Percentiles rank a stretch among this genome's conserved stretches.
phyloP scores from a whole-genome alignment of 2,113 vertebrate species.

The Archilochus colubris region DNA sequence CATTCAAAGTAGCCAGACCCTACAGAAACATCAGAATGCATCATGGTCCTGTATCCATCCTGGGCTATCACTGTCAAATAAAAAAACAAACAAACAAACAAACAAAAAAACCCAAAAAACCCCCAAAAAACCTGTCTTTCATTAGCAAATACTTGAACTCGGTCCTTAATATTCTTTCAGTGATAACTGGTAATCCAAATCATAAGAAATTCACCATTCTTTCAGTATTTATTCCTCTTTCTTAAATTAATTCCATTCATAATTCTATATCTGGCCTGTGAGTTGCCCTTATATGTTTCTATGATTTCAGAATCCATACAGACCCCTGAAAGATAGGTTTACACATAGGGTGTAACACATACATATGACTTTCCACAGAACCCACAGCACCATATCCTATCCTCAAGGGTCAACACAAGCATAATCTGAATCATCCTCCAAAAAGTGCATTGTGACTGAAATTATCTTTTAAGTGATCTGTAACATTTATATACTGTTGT shows the following conservation, averaged over 20 bases:
- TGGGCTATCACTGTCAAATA: not conserved
- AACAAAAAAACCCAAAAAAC: no score
- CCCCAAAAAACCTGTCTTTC: not conserved
- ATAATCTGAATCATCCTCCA: not conserved
- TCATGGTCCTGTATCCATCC: not conserved
- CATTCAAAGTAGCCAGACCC: not conserved
- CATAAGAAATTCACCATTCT: not conserved
- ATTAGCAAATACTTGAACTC: not conserved
- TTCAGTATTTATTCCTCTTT: not conserved
- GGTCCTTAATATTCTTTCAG: not conserved
- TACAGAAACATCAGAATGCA: not conserved
- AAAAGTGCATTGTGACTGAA: not conserved
- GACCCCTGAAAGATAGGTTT: not conserved
- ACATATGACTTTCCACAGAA: not conserved
- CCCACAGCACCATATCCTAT: not conserved
- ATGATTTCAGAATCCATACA: not conserved
- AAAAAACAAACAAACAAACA: no score
- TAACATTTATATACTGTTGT: not conserved
- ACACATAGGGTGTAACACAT: fast-evolving
- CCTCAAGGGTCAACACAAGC: not conserved
- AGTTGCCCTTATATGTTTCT: not conserved
- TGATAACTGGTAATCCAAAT: not conserved
- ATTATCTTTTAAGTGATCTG: constrained; percentile 15
- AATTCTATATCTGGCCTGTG: not conserved
- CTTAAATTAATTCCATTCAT: not conserved